Evolutionary conservation across 2,888 invertebrate species (phyloP), one percentile per base, ranked within the genome.

Genomic region (Mongoloraphidia duomilia): DNA sequence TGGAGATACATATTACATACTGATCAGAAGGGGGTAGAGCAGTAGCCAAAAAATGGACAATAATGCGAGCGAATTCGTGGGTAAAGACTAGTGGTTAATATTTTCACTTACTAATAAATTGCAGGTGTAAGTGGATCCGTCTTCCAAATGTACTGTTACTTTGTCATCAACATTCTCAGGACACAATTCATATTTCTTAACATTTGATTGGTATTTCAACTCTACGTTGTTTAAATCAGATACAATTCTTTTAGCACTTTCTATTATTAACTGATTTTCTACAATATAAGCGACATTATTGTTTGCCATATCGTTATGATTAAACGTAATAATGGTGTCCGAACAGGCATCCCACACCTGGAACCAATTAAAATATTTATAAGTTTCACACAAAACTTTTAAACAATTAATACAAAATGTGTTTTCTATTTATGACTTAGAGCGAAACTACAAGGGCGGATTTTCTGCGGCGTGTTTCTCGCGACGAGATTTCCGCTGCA

Each of bases 311-410:
- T 82, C 74, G 11, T 84, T 80, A 52, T 85, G 73, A 58, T 83
- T 84, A 64, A 96, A 95, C 52, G 84, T 80, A 53, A 96, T 92
- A 59, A 84, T 71, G 0, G 93, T 86, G 66, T 92, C 87, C 0
- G 95, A 93, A 61, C 84, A 79, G 3, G 87, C 84, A 67, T 96
- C 96, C 92, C 94, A 95, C 14, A 96, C 85, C 91, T 91, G 62
- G 41, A 63, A 60, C 50, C 52, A 53, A 17, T 17, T 17, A 17
- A 26, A 26, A 56, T 17, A 43, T 26, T 34, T 9, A 45, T 34
- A 34, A 2, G 6, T 34, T 44, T 40, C 11, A 47, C 33, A 39
- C 36, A 17, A 44, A 41, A 11, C 35, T 17, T 41, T 13, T 46
- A 34, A 44, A 37, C 8, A 37, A 44, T 8, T 36, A 44, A 45